Base-by-base conservation (phyloP, 2,888 invertebrate species). In the Mactromeris polynyma region DNA sequence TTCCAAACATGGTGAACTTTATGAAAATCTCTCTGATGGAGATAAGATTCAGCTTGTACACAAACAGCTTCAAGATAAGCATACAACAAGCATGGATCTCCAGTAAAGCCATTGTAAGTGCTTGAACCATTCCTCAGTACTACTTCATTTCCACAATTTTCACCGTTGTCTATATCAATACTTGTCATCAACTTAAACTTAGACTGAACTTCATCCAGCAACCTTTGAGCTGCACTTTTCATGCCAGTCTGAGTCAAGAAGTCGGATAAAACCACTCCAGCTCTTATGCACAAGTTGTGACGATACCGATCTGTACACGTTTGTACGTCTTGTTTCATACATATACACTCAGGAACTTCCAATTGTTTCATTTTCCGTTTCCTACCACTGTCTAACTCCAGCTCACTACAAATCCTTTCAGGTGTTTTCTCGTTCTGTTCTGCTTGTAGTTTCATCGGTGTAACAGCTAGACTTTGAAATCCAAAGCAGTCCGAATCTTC, bases 251-350 rank as follows among this genome's bases (percentile, higher is more conserved):
- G 89, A 19, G 89, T 54, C 17, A 92, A 69, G 51, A 89, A 92
- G 33, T 92, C 90, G 21, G 87, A 81, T n/a, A 90, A 46, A 26
- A 88, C 89, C 26, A 92, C 80, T 2, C 90, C 92, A 31, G 92
- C 90, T 58, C 86, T 87, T 40, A 89, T 64, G 82, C 86, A 92
- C 21, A 92, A 51, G 42, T 88, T 89, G 36, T 92, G 92, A 21
- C 85, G 46, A 40, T 73, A 36, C 14, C 58, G 26, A 88, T 89
- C 90, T 38, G 78, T 17, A 83, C 87, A 84, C 17, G 0, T 40
- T 2, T 26, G 26, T 14, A 9, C 11, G 33, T 69, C 64, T 0
- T 79, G 85, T 51, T 54, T 80, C 77, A 88, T 51, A 90, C 92
- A 92, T 7, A 36, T n/a, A 85, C 92, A 92, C n/a, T 82, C 54